Percentiles rank a stretch among this genome's conserved stretches.
These are phyloP conservation scores for Siphamia tubifer DNA, from an alignment of 2,113 vertebrate genomes.

Conservation along the genomic window DNA sequence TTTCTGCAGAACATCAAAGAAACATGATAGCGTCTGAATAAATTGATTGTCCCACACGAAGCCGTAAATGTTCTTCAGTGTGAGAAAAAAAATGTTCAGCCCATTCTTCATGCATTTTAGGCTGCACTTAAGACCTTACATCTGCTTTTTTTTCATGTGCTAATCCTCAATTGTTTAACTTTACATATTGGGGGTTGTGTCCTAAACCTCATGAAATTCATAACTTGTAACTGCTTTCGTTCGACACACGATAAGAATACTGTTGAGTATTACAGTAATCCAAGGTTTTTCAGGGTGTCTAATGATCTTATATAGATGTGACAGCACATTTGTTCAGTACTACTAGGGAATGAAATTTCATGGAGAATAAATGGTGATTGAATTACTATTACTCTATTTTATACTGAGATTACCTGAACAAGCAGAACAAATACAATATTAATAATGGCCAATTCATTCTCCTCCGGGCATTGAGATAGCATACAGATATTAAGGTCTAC, in stretches of 20 bases:
- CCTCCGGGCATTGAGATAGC: constrained; percentile 8
- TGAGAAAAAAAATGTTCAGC: neutral
- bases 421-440: constrained; percentile 53
- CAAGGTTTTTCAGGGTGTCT: constrained; percentile 17
- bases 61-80: neutral
- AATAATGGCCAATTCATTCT: constrained; percentile 50
- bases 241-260: neutral
- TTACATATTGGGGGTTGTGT: no score
- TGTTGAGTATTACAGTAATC: constrained; percentile 10
- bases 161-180: no score
- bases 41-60: neutral
- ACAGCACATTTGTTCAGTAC: constrained; percentile 7
- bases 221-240: constrained; percentile 6
- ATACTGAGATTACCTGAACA: constrained; percentile 47
- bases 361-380: constrained; percentile 38
- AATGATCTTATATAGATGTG: constrained; percentile 2
- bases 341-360: constrained; percentile 34
- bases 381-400: constrained; percentile 51
- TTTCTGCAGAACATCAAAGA: neutral
- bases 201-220: no score
- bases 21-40: neutral
- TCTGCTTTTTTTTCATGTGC: no score
- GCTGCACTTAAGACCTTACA: neutral
- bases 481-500: constrained; percentile 21
- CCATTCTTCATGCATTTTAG: neutral